phyloP scores from a whole-genome alignment of 2,888 invertebrate genomes.

The Agriopis leucophaearia region DNA sequence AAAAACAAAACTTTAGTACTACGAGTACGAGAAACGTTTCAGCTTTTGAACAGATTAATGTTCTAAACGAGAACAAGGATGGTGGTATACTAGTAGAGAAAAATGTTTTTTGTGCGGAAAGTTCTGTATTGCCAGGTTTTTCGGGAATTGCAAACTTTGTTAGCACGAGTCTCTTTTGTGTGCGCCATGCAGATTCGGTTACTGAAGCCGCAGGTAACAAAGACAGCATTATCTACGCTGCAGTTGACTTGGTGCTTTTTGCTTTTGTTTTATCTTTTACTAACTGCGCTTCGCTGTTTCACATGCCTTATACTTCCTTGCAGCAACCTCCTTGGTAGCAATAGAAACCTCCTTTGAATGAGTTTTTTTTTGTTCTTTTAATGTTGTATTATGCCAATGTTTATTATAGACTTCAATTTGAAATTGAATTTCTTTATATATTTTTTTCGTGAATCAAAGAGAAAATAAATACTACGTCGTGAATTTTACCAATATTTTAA shows the following conservation, averaged over 20 bases:
- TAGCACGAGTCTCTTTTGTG: slow-evolving; percentile 22
- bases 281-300: too few species aligned
- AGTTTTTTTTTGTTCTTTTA: too few species aligned
- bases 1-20: slow-evolving; percentile 65
- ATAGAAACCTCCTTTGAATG: too few species aligned
- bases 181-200: slow-evolving; percentile 17
- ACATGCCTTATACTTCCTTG: too few species aligned
- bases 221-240: neutral
- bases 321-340: too few species aligned
- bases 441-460: too few species aligned
- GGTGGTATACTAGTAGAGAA: slow-evolving; percentile 13
- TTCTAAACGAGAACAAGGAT: slow-evolving; percentile 59
- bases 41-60: slow-evolving; percentile 71
- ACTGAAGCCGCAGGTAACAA: neutral
- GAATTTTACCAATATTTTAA: too few species aligned
- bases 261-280: neutral
- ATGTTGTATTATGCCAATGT: too few species aligned
- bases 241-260: slow-evolving; percentile 2
- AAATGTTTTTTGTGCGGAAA: slow-evolving; percentile 17
- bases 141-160: slow-evolving; percentile 29
- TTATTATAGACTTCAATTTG: too few species aligned
- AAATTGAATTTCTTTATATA: too few species aligned
- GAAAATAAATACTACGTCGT: too few species aligned
- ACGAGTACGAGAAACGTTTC: slow-evolving; percentile 58
- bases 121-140: slow-evolving; percentile 25